These are phyloP conservation scores for Acronicta psi DNA, from an alignment of 2,888 invertebrate species.

Conservation along the genomic window DNA sequence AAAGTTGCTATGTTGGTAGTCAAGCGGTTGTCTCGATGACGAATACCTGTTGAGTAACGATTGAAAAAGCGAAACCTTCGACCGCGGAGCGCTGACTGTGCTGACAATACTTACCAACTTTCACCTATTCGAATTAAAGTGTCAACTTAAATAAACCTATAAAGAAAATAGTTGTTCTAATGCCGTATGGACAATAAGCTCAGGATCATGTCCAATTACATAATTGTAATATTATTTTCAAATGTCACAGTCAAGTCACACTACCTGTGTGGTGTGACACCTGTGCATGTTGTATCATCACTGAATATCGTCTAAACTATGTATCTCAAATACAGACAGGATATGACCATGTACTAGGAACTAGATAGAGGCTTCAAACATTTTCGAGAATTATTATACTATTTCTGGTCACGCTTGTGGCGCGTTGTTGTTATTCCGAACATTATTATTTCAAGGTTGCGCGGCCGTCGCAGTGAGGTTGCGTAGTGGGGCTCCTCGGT, in stretches of 20 bases:
- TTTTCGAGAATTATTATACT: conserved; percentile 83
- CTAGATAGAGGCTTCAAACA: conserved; percentile 74
- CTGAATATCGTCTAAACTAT: conserved; percentile 20
- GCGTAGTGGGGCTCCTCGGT: conserved; percentile 88
- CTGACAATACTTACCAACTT: conserved; percentile 81
- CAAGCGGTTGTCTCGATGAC: conserved; percentile 73
- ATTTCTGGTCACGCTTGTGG: conserved; percentile 88
- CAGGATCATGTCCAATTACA: conserved; percentile 8
- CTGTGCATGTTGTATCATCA: conserved; percentile 19
- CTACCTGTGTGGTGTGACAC: conserved; percentile 12
- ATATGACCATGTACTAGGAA: conserved; percentile 68
- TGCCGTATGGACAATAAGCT: conserved; percentile 25
- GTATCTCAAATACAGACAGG: conserved; percentile 66
- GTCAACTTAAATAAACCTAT: conserved; percentile 56
- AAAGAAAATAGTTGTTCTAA: conserved; percentile 48
- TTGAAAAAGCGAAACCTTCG: conserved; percentile 86
- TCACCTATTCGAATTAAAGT: conserved; percentile 78
- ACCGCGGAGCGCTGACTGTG: conserved; percentile 77
- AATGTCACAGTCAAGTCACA: conserved; percentile 12
- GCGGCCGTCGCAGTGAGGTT: conserved; percentile 88
- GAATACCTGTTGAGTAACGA: conserved; percentile 85
- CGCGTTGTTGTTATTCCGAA: conserved; percentile 88
- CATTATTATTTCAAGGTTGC: conserved; percentile 90
- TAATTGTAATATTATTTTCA: conserved; percentile 31
- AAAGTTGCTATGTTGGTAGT: conserved; percentile 53